Evolutionary conservation across 2,113 vertebrate species (phyloP).

Genomic region (Psilopogon haemacephalus): DNA sequence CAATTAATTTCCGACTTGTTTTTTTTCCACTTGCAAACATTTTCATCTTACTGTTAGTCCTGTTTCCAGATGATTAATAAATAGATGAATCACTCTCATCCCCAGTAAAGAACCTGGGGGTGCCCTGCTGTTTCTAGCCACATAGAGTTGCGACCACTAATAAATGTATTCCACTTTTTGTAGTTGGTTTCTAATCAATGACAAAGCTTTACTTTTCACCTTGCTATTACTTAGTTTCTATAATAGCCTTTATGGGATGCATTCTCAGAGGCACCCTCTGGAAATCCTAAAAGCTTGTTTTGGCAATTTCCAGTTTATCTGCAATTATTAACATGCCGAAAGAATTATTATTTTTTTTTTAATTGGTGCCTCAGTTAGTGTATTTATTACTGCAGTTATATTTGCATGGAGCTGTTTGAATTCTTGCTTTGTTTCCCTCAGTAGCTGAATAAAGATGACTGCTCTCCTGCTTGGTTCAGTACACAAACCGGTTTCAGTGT

Average conservation of each 20-base stretch:
- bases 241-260: neutral
- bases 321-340: neutral
- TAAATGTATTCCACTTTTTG: neutral
- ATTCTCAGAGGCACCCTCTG: neutral
- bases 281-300: neutral
- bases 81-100: neutral
- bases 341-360: neutral
- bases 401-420: neutral
- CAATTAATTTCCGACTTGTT: neutral
- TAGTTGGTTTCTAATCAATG: neutral
- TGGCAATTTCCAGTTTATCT: neutral
- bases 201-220: neutral
- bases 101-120: neutral
- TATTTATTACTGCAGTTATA: neutral
- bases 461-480: neutral
- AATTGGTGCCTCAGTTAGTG: neutral
- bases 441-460: neutral
- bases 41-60: neutral
- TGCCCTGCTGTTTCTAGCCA: neutral
- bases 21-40: neutral
- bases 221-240: neutral
- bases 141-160: neutral
- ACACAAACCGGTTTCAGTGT: neutral
- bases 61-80: slow-evolving; percentile 1
- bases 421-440: neutral